Base-by-base conservation (phyloP, 2,888 invertebrate genomes). In the Cataglyphis rosenhaueri region DNA sequence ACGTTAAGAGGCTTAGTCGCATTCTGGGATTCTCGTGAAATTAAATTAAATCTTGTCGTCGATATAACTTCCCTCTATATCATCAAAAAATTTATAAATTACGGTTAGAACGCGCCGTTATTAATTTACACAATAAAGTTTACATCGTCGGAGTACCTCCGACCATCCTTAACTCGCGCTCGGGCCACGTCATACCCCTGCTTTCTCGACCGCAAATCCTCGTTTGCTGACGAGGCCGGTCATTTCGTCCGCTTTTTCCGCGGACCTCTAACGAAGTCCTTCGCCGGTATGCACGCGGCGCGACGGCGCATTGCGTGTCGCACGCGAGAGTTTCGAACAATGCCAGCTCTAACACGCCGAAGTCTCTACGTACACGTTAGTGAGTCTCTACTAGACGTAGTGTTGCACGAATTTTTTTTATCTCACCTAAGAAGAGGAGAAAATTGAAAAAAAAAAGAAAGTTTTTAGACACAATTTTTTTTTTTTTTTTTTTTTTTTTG, bases 161-260 rank as follows among this genome's bases (percentile, higher is more conserved):
- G 64, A 68, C 41, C 55, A 62, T 82, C 38, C 83, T 76, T 70
- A 57, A 57, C 57, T 21, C 68, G 29, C 68, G 32, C 38, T 38
- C 41, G 38, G 52, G 52, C 55, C 52, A 66, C 78, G 57, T 85
- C 82, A 75, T 70, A n/a, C 38, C 25, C 41, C 71, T 74, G 82
- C 78, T 85, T 85, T 85, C 85, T 85, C 85, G 85, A 83, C 85
- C 85, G 85, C 85, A 73, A 85, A 85, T 85, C 85, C 85, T 81
- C 84, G 52, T 85, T 85, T 74, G 21, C 82, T 44, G 64, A 52
- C 82, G 79, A 76, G 57, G 78, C 59, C 78, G 82, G 61, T 61
- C 65, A 61, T 82, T 74, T 66, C 44, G 83, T 68, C 44, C 44
- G 59, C 66, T 65, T 84, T 82, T 81, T 73, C 59, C 41, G 32